Evolutionary conservation across 2,113 vertebrate species (phyloP).

Genomic region (Morone saxatilis): DNA sequence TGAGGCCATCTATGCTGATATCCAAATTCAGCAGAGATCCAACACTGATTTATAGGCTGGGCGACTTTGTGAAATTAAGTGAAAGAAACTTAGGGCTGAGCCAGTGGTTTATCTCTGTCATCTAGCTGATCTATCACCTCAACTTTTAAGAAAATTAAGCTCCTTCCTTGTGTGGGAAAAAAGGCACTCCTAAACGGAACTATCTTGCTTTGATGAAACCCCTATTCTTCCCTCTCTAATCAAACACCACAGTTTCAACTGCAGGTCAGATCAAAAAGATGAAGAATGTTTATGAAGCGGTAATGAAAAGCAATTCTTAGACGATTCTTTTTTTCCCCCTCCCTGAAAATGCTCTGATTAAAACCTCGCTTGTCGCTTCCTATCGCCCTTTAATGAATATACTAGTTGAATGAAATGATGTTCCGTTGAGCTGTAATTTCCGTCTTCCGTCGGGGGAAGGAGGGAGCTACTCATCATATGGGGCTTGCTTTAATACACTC

Average conservation of each 20-base stretch:
- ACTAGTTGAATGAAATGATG: conserved; percentile 70
- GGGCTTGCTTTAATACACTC: conserved; percentile 69
- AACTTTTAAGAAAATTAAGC: conserved; percentile 68
- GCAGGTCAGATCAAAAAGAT: conserved; percentile 55
- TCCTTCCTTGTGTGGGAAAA: conserved; percentile 25
- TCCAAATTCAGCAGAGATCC: conserved; percentile 64
- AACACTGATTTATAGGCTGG: conserved; percentile 66
- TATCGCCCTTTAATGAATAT: conserved; percentile 70
- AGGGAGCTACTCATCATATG: conserved; percentile 58
- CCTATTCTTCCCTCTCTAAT: conserved; percentile 49
- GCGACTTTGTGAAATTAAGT: conserved; percentile 71
- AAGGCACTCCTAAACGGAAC: conserved; percentile 32
- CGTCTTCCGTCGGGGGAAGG: conserved; percentile 41
- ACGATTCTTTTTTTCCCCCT: conserved; percentile 21
- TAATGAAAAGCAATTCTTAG: conserved; percentile 54
- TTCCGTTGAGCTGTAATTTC: conserved; percentile 75
- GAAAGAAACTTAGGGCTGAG: conserved; percentile 60
- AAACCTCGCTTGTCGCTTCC: conserved; percentile 66
- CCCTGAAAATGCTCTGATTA: conserved; percentile 58
- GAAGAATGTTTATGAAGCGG: conserved; percentile 51
- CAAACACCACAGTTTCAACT: conserved; percentile 32
- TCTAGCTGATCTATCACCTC: conserved; percentile 61
- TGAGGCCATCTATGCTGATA: conserved; percentile 48
- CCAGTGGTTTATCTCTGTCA: conserved; percentile 76
- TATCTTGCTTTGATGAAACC: conserved; percentile 52